Conservation (phyloP, 2,797 vertebrate species). For the Myotis findleyi region DNA sequence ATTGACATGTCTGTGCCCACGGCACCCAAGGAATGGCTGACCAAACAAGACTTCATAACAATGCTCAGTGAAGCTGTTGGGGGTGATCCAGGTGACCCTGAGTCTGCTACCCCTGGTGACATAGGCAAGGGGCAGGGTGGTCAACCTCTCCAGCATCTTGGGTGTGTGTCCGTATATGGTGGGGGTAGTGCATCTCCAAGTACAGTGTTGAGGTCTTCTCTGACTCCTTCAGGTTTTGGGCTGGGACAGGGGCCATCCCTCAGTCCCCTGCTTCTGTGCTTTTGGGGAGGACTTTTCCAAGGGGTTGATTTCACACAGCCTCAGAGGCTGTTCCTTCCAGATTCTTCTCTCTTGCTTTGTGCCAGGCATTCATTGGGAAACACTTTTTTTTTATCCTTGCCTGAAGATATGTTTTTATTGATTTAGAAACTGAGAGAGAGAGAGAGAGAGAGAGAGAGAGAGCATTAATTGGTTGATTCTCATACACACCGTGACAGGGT, state of each 20-base stretch:
- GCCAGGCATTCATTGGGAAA: neutral
- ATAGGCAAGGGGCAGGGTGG: conserved; percentile 66
- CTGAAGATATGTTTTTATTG: no score
- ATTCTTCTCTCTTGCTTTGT: neutral
- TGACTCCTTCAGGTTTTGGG: conserved; percentile 73
- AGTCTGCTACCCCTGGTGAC: conserved; percentile 73
- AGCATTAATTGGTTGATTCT: no score
- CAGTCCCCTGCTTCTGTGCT: neutral
- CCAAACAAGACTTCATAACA: conserved; percentile 75
- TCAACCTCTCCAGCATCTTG: conserved; percentile 63
- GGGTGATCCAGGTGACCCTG: conserved; percentile 81
- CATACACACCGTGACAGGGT: no score
- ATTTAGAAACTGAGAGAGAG: no score
- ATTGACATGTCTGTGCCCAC: neutral
- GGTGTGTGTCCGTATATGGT: neutral
- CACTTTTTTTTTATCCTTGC: neutral
- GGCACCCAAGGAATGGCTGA: conserved; percentile 77
- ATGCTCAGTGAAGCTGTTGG: conserved; percentile 79
- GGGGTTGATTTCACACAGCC: neutral
- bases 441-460: no score
- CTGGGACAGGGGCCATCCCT: no score
- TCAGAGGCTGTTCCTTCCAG: neutral
- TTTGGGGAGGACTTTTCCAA: neutral
- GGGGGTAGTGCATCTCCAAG: conserved; percentile 80
- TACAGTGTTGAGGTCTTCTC: conserved; percentile 75